These are phyloP conservation scores for Danio rerio DNA, from an alignment of 2,113 vertebrate species.

Conservation along the genomic window DNA sequence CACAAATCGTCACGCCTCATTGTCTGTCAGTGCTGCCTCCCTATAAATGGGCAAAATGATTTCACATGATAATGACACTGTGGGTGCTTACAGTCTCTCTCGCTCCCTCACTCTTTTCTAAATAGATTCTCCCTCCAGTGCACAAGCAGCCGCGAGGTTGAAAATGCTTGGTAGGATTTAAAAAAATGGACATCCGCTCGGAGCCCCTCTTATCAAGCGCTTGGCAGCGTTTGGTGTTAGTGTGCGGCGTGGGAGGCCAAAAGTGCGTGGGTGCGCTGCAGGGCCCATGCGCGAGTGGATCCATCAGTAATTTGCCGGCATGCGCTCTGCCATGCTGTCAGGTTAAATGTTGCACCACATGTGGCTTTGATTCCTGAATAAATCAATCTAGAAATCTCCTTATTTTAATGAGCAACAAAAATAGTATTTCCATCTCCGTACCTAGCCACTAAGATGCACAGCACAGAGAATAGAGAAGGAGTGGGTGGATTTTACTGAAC, in stretches of 20 bases:
- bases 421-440: not conserved
- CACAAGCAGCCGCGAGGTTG: not conserved
- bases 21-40: not conserved
- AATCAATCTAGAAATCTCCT: not conserved
- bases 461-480: constrained; percentile 28
- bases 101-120: constrained; percentile 1
- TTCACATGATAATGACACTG: not conserved
- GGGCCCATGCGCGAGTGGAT: constrained; percentile 8
- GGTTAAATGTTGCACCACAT: not conserved
- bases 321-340: constrained; percentile 48
- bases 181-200: constrained; percentile 45
- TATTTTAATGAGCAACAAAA: constrained; percentile 10
- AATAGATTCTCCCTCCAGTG: constrained; percentile 60
- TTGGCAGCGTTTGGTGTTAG: constrained; percentile 39
- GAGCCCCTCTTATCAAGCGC: constrained; percentile 58
- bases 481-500: constrained; percentile 53
- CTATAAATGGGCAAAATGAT: constrained; percentile 10
- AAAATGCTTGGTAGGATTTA: constrained; percentile 46
- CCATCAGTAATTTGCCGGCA: constrained; percentile 25
- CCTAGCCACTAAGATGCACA: not conserved
- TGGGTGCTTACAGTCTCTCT: not conserved
- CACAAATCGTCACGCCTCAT: not conserved
- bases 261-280: constrained; percentile 41
- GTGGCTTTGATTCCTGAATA: not conserved
- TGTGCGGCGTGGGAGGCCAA: constrained; percentile 47